Percentiles rank a stretch among this genome's conserved stretches.
phyloP scores from a whole-genome alignment of 35 echinoderm and acorn worm genomes.

The Apostichopus parvimensis region DNA sequence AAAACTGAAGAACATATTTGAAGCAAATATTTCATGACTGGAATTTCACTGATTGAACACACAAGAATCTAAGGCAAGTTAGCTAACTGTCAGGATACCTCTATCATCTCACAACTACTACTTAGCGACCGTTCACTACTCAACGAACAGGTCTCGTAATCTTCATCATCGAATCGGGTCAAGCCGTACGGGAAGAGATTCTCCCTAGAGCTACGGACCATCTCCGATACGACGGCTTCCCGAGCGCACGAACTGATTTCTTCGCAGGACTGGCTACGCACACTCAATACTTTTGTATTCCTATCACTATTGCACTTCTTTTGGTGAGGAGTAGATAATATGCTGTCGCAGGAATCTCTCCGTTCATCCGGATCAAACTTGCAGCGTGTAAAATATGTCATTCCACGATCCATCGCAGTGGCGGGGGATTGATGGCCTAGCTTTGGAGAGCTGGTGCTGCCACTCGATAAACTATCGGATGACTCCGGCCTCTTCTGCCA shows the following conservation, averaged over 20 bases:
- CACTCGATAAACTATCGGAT: conserved; percentile 53
- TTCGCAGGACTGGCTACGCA: conserved; percentile 89
- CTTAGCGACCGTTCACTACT: conserved; percentile 94
- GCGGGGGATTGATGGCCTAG: conserved; percentile 48
- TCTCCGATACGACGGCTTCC: conserved; percentile 89
- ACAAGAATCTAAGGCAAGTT: conserved; percentile 26
- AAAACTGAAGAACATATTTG: background rate
- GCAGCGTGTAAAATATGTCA: conserved; percentile 73
- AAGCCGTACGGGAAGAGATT: conserved; percentile 67
- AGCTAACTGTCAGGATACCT: conserved; percentile 82
- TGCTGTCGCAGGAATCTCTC: conserved; percentile 64
- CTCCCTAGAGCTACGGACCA: conserved; percentile 72
- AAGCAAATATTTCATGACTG: conserved; percentile 30
- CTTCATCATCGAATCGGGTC: conserved; percentile 77
- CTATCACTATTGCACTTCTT: conserved; percentile 76
- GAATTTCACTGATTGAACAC: conserved; percentile 26
- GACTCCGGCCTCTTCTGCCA: conserved; percentile 75
- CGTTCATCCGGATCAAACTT: conserved; percentile 69
- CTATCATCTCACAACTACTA: conserved; percentile 99
- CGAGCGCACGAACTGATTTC: conserved; percentile 87
- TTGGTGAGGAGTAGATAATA: conserved; percentile 8
- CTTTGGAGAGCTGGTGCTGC: conserved; percentile 21
- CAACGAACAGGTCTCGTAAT: conserved; percentile 83
- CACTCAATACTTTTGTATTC: conserved; percentile 57
- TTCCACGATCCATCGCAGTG: conserved; percentile 66